These are phyloP conservation scores for Charina bottae DNA, from an alignment of 2,113 vertebrate species.

Conservation along the genomic window DNA sequence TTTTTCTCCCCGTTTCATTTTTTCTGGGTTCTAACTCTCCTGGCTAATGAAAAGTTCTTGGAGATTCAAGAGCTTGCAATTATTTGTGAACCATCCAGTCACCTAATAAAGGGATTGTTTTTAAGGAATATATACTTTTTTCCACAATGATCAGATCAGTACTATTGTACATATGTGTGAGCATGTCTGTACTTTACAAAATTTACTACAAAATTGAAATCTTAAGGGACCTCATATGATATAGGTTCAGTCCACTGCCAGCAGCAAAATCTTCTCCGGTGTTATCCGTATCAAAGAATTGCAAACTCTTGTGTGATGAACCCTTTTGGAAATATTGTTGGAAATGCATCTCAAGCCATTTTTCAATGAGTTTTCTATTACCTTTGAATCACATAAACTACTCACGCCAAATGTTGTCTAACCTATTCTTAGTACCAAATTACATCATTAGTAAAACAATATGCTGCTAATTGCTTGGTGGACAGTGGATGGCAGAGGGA, in stretches of 20 bases:
- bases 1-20: not conserved
- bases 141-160: not conserved
- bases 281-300: not conserved
- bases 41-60: not conserved
- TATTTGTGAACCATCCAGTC: not conserved
- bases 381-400: not conserved
- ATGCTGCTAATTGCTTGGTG: not conserved
- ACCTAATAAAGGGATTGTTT: not conserved
- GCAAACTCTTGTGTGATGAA: not conserved
- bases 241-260: not conserved
- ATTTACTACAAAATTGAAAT: not conserved
- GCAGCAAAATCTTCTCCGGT: not conserved
- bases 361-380: not conserved
- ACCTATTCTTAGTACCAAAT: not conserved
- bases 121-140: not conserved
- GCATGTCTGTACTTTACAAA: not conserved
- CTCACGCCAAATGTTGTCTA: not conserved
- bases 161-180: not conserved
- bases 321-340: not conserved
- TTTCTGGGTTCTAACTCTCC: not conserved
- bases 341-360: not conserved
- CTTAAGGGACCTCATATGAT: not conserved
- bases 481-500: not conserved
- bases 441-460: not conserved
- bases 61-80: not conserved